Conservation (phyloP, 2,888 invertebrate species). For the Scotopteryx bipunctaria region DNA sequence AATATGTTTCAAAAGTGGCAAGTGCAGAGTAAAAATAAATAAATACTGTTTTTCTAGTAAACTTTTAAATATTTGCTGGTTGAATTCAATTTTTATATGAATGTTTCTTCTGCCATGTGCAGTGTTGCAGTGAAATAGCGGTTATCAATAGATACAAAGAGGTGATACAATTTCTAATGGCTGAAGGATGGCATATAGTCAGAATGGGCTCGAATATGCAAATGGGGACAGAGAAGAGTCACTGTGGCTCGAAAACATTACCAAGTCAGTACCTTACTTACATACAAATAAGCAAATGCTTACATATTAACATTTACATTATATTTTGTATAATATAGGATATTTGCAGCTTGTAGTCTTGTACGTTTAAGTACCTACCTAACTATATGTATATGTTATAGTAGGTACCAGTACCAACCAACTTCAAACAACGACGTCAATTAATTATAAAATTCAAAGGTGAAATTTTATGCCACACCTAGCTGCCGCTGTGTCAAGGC, state of each 20-base stretch:
- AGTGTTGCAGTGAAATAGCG: constrained; percentile 17
- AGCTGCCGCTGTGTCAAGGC: constrained; percentile 51
- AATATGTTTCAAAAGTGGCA: constrained; percentile 75
- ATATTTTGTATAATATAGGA: too few relatives aligned
- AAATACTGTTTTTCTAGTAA: constrained; percentile 27
- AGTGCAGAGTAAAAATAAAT: constrained; percentile 56
- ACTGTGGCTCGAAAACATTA: constrained; percentile 74
- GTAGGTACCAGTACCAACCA: too few relatives aligned
- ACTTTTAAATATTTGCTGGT: constrained; percentile 14
- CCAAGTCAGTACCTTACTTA: constrained; percentile 57
- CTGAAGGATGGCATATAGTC: constrained; percentile 70
- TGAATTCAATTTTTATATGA: constrained; percentile 6
- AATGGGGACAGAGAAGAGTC: constrained; percentile 61
- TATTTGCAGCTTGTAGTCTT: too few relatives aligned
- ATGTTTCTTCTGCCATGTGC: constrained; percentile 18
- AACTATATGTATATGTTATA: too few relatives aligned
- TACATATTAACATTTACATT: too few relatives aligned
- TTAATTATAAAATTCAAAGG: neutral
- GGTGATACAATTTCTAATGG: constrained; percentile 57
- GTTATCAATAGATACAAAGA: constrained; percentile 24
- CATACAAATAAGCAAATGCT: neutral
- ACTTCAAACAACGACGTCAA: constrained; percentile 37
- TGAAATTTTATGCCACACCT: neutral
- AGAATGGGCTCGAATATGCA: constrained; percentile 62
- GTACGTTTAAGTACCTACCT: neutral